Evolutionary conservation across 2,888 invertebrate species (phyloP).

Genomic region (Encarsia formosa): DNA sequence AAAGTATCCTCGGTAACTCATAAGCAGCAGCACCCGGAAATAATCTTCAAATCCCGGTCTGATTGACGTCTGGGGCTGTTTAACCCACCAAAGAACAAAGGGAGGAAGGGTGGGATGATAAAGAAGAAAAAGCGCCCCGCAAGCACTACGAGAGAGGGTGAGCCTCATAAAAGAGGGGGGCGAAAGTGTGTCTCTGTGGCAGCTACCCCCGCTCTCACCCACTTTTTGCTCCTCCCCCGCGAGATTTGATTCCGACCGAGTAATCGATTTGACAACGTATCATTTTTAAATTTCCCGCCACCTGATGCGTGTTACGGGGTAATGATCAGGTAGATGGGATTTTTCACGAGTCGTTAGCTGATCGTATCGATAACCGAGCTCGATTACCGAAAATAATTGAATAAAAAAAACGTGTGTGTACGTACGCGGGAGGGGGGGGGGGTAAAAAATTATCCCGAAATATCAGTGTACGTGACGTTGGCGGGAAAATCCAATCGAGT

Average conservation of each 20-base stretch:
- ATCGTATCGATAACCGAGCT: constrained; percentile 5
- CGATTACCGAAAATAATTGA: constrained; percentile 13
- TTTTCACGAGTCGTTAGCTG: background rate
- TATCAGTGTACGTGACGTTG: constrained; percentile 20
- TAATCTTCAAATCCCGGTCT: too few relatives aligned
- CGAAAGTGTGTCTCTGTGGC: constrained; percentile 46
- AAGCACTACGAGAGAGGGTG: constrained; percentile 5
- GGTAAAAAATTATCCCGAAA: background rate
- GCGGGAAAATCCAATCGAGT: constrained; percentile 24
- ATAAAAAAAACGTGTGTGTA: constrained; percentile 11
- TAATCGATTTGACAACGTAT: constrained; percentile 26
- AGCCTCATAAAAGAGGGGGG: constrained; percentile 16
- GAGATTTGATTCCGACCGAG: constrained; percentile 32
- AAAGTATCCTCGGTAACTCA: background rate
- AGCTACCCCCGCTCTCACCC: constrained; percentile 26
- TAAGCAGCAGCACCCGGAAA: background rate
- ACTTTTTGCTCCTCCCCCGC: background rate
- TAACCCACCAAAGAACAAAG: background rate
- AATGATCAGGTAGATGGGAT: background rate
- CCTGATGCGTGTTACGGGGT: background rate
- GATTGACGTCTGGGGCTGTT: too few relatives aligned
- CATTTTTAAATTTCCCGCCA: background rate
- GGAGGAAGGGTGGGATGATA: background rate
- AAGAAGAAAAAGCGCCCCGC: too few relatives aligned
- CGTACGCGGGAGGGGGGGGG: background rate